Percentiles rank a stretch among this genome's conserved stretches.
phyloP scores from a whole-genome alignment of 1,140 invertebrate genomes.

The Heliconius hermathena region DNA sequence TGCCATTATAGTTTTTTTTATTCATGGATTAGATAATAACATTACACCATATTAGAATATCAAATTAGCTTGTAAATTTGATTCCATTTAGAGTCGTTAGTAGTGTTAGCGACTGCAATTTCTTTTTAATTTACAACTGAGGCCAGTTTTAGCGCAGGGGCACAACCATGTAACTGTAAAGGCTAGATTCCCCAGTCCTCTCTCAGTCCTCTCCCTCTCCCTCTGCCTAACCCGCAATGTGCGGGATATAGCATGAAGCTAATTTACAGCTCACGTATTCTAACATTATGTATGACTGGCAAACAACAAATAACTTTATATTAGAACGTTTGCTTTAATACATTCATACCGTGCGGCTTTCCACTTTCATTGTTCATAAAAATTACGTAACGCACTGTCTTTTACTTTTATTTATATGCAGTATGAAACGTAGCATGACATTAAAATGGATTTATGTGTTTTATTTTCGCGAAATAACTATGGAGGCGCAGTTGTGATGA shows the following conservation, averaged over 20 bases:
- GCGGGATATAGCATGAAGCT: background rate
- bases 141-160: too few relatives aligned
- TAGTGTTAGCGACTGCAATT: too few relatives aligned
- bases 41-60: too few relatives aligned
- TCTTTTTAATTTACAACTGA: too few relatives aligned
- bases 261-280: background rate
- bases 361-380: conserved; percentile 34
- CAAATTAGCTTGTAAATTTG: too few relatives aligned
- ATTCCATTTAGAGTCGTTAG: too few relatives aligned
- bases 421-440: conserved; percentile 21
- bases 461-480: background rate
- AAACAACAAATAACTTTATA: conserved; percentile 6
- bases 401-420: conserved; percentile 20
- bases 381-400: conserved; percentile 22
- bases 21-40: too few relatives aligned
- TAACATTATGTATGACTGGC: background rate
- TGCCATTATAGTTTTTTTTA: too few relatives aligned
- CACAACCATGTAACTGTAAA: too few relatives aligned
- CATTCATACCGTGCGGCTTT: conserved; percentile 25
- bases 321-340: conserved; percentile 23
- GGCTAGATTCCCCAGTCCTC: too few relatives aligned
- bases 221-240: too few relatives aligned
- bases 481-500: background rate
- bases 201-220: too few relatives aligned
- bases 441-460: conserved; percentile 13